Evolutionary conservation across 2,888 invertebrate genomes (phyloP), one percentile per base, ranked within the genome.

Genomic region (Lithophane leautieri): DNA sequence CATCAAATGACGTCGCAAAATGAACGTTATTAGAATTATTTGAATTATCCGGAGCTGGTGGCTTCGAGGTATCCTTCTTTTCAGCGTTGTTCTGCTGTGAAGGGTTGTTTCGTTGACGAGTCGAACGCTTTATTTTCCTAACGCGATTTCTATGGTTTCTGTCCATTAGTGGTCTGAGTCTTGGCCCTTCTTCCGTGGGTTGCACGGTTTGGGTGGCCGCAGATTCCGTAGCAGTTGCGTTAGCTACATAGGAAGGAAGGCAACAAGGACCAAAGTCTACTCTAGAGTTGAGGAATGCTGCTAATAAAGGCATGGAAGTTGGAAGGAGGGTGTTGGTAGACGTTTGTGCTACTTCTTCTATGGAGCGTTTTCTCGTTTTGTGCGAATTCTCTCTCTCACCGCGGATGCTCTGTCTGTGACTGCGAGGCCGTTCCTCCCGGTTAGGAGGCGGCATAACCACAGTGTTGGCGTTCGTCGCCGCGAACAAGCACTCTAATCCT

Each of bases 1-100:
- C 99, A 75, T 98, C 98, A 89, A 98, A 98, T 44, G 97, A 98
- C 42, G 97, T 97, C 7, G 98, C 98, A 74, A 98, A 97, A 90
- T 98, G 98, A 40, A 95, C 96, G 70, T 89, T 94, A 14, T 89
- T 93, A 0, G 95, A 91, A 79, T 92, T 94, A 71, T 88, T 93
- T 0, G 92, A 85, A 73, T 90, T 93, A 22, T 95, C 96, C 19
- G 90, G 78, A 56, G 87, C 91, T 0, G 91, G 82, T 6, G 89
- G 88, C 81, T 93, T 76, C 7, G 60, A 28, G 25, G 25, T 94
- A 22, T 95, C 94, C 81, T 93, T 94, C 81, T 95, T 95, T 19
- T 95, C 94, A 1, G 90, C 9, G 70, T 87, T 92, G 84, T 86
- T 92, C 84, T 94, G 94, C 22, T 89, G 86, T 61, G 94, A 86